A percentile compares a stretch with the other conserved stretches of the same genome.
Evolutionary conservation across 2,888 invertebrate genomes (phyloP).

Genomic region (Lasius fuliginosus): DNA sequence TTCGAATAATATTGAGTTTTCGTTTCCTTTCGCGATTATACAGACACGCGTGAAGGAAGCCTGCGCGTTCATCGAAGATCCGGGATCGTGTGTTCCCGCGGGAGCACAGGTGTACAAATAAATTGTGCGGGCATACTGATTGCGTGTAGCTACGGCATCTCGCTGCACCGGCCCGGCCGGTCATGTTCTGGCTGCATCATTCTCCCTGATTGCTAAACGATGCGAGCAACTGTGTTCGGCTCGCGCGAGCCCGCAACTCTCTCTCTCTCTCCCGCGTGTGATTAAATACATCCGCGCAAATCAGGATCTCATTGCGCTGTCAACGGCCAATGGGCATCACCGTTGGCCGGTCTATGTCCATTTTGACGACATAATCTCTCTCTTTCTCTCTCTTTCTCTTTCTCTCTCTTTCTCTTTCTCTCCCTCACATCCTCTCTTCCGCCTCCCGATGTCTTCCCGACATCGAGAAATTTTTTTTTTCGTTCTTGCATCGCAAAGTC

Average conservation of each 20-base stretch:
- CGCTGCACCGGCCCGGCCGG: conserved; percentile 57
- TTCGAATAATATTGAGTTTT: not conserved
- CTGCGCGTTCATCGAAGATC: conserved; percentile 34
- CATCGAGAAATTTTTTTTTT: conserved; percentile 44
- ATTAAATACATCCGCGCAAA: conserved; percentile 76
- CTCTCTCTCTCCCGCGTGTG: conserved; percentile 61
- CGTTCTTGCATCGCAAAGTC: conserved; percentile 34
- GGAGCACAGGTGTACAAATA: conserved; percentile 77
- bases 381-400: conserved; percentile 50
- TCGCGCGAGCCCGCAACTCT: conserved; percentile 42
- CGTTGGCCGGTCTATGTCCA: conserved; percentile 58
- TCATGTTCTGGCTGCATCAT: conserved; percentile 80
- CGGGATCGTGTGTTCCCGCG: conserved; percentile 62
- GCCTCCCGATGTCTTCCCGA: conserved; percentile 26
- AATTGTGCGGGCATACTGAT: conserved; percentile 73
- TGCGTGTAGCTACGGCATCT: conserved; percentile 55
- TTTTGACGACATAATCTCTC: conserved; percentile 74
- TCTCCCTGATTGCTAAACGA: conserved; percentile 80
- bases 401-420: conserved; percentile 61
- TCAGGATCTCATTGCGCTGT: conserved; percentile 79
- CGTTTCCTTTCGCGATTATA: not conserved
- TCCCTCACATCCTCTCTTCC: conserved; percentile 36
- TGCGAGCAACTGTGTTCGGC: conserved; percentile 65
- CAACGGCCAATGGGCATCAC: conserved; percentile 69
- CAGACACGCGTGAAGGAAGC: conserved; percentile 9